Base-by-base conservation (phyloP, 37 sponge, comb jelly and placozoan genomes). In the Mnemiopsis leidyi region DNA sequence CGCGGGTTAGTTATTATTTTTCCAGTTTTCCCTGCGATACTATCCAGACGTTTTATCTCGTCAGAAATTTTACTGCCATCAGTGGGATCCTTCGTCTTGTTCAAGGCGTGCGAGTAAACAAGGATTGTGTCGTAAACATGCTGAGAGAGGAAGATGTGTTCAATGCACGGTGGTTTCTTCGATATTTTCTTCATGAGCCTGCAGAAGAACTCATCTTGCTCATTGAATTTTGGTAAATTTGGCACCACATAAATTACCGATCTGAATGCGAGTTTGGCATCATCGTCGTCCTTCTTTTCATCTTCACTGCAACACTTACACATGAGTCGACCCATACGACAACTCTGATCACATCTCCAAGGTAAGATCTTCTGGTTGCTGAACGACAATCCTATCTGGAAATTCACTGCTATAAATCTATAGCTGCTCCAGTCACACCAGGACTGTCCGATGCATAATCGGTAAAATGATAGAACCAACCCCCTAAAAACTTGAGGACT, bases 331-430 rank as follows among this genome's bases (percentile, higher is more conserved):
- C 18, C 68, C n/a, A 23, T 25, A 13, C 79, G 34, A 13, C 9
- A 33, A 77, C 79, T 77, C 90, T 85, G 90, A 85, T 85, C 90
- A 23, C 90, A 85, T 28, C 38, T 23, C 90, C 90, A 85, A 25
- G 90, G 90, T 3, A 40, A 26, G 25, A 85, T 85, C 61, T n/a
- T n/a, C 61, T 85, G 29, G 90, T 85, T 85, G 61, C 61, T 85
- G 48, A 40, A 28, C 0, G 3, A 9, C 1, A 40, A 29, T 3
- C 90, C 90, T 38, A 85, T 85, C 61, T 37, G 33, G 48, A 85
- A 85, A 37, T 85, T 85, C 28, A 85, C 61, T 18, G 29, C 90
- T 26, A 85, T 7, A n/a, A 85, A 33, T 23, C 90, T 38, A 61
- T 85, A 85, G 25, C 39, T 23, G 23, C 25, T 5, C 90, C 90